phyloP scores from a whole-genome alignment of 1,140 invertebrate species.

The Battus philenor region DNA sequence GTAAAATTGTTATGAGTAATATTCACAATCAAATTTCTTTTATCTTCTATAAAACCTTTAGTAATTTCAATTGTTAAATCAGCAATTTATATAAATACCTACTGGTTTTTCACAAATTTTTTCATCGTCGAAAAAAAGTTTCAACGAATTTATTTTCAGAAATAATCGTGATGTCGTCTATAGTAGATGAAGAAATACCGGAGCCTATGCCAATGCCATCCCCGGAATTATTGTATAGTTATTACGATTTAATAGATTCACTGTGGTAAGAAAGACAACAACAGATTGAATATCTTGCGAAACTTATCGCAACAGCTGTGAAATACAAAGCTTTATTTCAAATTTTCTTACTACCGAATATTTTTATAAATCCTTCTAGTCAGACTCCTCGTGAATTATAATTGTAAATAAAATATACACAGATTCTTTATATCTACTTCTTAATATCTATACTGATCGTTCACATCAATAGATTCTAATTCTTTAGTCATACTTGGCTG shows the following conservation, averaged over 20 bases:
- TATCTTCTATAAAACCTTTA: too few species aligned
- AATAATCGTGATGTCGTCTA: conserved; percentile 50
- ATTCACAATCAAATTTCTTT: too few species aligned
- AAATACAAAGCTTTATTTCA: background rate
- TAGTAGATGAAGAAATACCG: conserved; percentile 34
- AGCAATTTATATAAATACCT: too few species aligned
- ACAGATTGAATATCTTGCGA: background rate
- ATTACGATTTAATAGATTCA: conserved; percentile 48
- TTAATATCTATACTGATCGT: background rate
- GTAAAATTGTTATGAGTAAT: background rate
- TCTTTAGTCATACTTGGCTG: conserved; percentile 4
- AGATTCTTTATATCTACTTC: background rate
- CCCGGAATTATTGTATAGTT: conserved; percentile 36
- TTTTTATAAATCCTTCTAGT: too few species aligned
- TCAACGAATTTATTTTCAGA: conserved; percentile 38
- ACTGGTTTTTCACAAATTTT: background rate
- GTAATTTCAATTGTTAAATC: too few species aligned
- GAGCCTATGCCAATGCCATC: conserved; percentile 43
- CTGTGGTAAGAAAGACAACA: conserved; percentile 47
- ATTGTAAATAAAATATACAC: background rate
- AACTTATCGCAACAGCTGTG: background rate
- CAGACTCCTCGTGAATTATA: background rate
- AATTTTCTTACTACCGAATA: background rate
- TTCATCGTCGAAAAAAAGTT: background rate
- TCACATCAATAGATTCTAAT: background rate